Conservation (phyloP, 2,113 vertebrate genomes). For the Melospiza georgiana region DNA sequence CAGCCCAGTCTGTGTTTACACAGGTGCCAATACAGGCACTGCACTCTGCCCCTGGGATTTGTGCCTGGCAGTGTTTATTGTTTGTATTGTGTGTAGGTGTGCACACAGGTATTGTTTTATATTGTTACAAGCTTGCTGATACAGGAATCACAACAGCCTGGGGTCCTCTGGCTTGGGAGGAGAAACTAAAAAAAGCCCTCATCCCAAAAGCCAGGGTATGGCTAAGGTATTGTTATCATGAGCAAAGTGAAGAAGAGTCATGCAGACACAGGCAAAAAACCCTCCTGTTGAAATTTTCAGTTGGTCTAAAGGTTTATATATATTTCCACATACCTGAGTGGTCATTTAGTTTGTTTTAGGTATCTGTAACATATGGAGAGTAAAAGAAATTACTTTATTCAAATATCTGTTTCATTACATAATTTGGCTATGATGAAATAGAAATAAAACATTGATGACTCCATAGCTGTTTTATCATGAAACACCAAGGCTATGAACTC, state of each 20-base stretch:
- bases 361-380: neutral
- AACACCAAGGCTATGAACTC: neutral
- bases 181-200: neutral
- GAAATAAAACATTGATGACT: neutral
- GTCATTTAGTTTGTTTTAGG: neutral
- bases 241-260: neutral
- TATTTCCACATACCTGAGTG: neutral
- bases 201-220: neutral
- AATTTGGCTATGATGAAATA: neutral
- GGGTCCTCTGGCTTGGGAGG: neutral
- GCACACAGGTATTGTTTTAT: neutral
- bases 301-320: neutral
- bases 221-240: neutral
- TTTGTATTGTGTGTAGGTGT: accelerated
- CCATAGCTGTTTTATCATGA: neutral
- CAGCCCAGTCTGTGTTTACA: neutral
- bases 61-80: neutral
- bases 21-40: neutral
- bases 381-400: neutral
- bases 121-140: accelerated
- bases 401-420: neutral
- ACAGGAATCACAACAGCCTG: neutral
- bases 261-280: accelerated
- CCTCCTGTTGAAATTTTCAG: neutral
- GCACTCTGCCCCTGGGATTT: neutral